Base-by-base conservation (phyloP, 2,888 invertebrate genomes). In the Ceratothoa steindachneri region DNA sequence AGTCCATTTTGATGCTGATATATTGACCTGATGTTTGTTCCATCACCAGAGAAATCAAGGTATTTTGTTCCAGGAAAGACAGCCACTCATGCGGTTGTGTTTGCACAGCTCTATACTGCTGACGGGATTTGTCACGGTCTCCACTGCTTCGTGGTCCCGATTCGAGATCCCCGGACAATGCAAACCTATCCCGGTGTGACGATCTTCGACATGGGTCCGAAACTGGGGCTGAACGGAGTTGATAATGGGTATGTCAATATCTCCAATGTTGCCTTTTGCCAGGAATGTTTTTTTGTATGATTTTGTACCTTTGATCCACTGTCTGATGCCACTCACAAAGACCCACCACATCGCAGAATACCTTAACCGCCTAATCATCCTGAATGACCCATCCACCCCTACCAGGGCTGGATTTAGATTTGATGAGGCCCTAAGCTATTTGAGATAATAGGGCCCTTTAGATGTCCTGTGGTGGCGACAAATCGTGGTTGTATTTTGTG, bases 201-300 rank as follows among this genome's bases (percentile, higher is more conserved):
- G 0, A 91, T 96, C 0, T 96, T 96, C 0, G 97, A 97, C 83
- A 88, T 97, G 86, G 97, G 97, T 0, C 92, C 92, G 84, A 97
- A 97, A 85, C 87, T 93, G 55, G 96, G 93, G 0, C 87, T 95
- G 7, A 94, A 97, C 84, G 96, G 95, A 1, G 85, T 97, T 53
- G 97, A 97, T 84, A 97, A 97, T 86, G 97, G 97, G 92, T 93
- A 82, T 85, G 81, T 81, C 55, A 53, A 1, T n/a, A n/a, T n/a
- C n/a, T n/a, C n/a, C 15, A 51, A 31, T 60, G 64, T 60, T 70
- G 2, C 22, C 7, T 53, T 2, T 19, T 53, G 7, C 24, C 24
- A 22, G 4, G 2, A 12, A 12, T 67, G 71, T 51, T 27, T 51
- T 52, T 69, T 69, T 27, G 52, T 81, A 81, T 30, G 81, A 90